Conservation (phyloP, 64 coral and sea anemone species). For the Platygyra sinensis region DNA sequence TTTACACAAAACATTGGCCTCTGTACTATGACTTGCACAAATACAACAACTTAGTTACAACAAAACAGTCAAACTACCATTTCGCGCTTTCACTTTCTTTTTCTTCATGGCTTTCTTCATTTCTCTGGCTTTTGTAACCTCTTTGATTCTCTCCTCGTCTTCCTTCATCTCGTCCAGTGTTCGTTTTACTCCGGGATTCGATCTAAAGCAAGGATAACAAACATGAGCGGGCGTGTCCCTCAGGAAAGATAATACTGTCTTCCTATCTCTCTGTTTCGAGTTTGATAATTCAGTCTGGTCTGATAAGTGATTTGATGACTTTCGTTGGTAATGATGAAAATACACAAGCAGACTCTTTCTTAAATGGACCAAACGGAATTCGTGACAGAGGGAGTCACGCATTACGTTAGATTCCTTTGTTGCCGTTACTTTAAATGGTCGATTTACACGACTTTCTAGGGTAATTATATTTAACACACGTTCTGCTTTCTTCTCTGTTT, state of each 20-base stretch:
- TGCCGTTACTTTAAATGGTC: no score
- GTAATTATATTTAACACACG: no score
- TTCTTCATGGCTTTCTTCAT: constrained; percentile 42
- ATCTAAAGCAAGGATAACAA: background rate
- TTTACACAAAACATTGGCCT: no score
- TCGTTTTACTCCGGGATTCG: constrained; percentile 20
- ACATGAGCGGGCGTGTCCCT: background rate
- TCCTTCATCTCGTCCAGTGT: constrained; percentile 10
- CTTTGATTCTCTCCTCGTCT: constrained; percentile 22
- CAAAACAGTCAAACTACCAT: background rate
- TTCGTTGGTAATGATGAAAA: no score
- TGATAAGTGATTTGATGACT: no score
- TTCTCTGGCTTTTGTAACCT: constrained; percentile 16
- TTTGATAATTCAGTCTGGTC: background rate
- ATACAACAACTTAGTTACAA: background rate
- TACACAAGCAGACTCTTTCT: no score
- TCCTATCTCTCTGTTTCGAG: background rate
- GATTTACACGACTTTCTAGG: no score
- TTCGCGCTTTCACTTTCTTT: constrained; percentile 26
- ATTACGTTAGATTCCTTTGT: no score
- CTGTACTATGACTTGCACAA: no score
- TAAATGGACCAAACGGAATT: no score
- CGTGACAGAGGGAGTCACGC: no score
- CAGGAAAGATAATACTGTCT: background rate
- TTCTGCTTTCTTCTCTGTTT: no score